Percentiles rank a stretch among this genome's conserved stretches.
phyloP scores from a whole-genome alignment of 2,113 vertebrate species.

The Pelodiscus sinensis region DNA sequence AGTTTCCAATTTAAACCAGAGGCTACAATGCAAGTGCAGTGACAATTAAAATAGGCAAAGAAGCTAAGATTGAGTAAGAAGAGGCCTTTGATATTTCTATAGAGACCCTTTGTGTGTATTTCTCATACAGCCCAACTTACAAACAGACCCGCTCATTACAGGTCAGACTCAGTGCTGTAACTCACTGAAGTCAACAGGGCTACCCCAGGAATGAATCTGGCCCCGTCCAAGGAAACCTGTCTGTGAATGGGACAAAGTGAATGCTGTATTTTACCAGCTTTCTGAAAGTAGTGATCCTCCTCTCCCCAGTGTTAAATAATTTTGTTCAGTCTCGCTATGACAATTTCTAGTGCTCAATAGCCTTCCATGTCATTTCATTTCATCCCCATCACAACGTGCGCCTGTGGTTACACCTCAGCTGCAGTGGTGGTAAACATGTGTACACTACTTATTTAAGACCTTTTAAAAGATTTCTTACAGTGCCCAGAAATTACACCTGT shows the following conservation, averaged over 20 bases:
- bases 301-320: constrained; percentile 60
- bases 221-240: constrained; percentile 23
- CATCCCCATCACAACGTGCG: constrained; percentile 55
- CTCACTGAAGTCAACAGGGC: background rate
- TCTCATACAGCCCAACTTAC: background rate
- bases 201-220: background rate
- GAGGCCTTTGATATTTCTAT: background rate
- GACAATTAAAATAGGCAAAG: constrained; percentile 1
- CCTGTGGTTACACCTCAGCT: constrained; percentile 62
- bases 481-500: constrained; percentile 73
- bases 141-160: background rate
- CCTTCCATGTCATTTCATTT: constrained; percentile 69
- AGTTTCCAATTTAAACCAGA: constrained; percentile 42
- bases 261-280: constrained; percentile 44
- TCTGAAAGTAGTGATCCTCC: constrained; percentile 66
- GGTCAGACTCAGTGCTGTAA: background rate
- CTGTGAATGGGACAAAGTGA: constrained; percentile 32
- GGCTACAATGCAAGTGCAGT: constrained; percentile 25
- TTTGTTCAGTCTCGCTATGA: constrained; percentile 69
- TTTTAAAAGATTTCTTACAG: constrained; percentile 71
- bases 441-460: constrained; percentile 63
- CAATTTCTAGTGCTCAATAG: constrained; percentile 69
- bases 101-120: background rate
- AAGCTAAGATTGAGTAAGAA: background rate
- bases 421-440: constrained; percentile 67